Evolutionary conservation across 2,888 invertebrate species (phyloP), one percentile per base, ranked within the genome.

Genomic region (Hirtodrosophila histrioides): DNA sequence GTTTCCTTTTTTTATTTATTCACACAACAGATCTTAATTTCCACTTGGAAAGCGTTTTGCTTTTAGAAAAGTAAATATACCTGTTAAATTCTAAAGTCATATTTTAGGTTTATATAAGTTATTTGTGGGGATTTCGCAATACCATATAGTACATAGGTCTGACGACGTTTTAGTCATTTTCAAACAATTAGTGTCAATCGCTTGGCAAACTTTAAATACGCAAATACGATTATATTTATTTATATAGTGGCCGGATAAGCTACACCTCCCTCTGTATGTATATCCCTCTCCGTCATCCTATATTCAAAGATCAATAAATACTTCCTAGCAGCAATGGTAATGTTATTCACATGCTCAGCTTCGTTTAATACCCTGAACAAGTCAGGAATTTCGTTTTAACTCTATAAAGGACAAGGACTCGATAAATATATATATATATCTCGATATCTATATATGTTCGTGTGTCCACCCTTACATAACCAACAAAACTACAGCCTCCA

Each of bases 161-260:
- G 65, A 37, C 57, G 66, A 67, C 60, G 69, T 24, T 63, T 62
- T 49, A 70, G 74, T 63, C 51, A 64, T 82, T 79, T 79, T 64
- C 45, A 71, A 84, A 84, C 84, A 81, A 84, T 84, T 84, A 84
- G 84, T 84, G 84, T 84, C 84, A 84, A 84, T 81, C 84, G 81
- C 83, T 84, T 74, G 72, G 78, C 62, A 84, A 85, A 84, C 83
- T 78, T 50, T 63, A 83, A 80, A 78, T 78, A 86, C 75, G 81
- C 81, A 84, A 84, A 84, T 76, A 84, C 45, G 37, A 23, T 53
- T 58, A 60, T 58, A 55, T 62, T 33, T 64, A 65, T 50, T 55
- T 60, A 51, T 60, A 62, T 61, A 70, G 39, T 58, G 40, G 23
- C 62, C 62, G 51, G 44, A 67, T 57, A 67, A 58, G 46, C 48